A percentile compares a stretch with the other conserved stretches of the same genome.
Conservation (phyloP, 2,797 vertebrate species). For the Myotis planiceps region DNA sequence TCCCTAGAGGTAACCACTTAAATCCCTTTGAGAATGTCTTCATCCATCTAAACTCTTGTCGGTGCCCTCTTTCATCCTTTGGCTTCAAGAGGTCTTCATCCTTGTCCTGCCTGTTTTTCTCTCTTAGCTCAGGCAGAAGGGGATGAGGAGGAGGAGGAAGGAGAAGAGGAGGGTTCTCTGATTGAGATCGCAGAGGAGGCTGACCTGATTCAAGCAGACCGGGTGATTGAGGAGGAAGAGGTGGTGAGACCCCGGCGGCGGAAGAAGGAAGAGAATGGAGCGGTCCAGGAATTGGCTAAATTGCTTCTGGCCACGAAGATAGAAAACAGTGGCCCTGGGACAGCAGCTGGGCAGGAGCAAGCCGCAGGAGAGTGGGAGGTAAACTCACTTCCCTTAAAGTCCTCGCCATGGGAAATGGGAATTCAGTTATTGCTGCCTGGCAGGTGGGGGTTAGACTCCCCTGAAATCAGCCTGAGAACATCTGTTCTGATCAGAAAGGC, state of each 20-base stretch:
- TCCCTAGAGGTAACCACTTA: background rate
- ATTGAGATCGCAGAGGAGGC: conserved; percentile 92
- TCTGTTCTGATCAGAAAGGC: background rate
- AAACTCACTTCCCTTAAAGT: conserved; percentile 42
- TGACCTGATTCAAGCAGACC: conserved; percentile 92
- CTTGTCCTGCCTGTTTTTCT: background rate
- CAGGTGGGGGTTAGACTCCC: background rate
- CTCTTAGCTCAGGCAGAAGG: conserved; percentile 71
- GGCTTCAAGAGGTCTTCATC: background rate
- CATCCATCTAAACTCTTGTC: background rate
- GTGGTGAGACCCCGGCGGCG: conserved; percentile 55
- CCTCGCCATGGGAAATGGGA: background rate
- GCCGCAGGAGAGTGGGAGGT: conserved; percentile 85
- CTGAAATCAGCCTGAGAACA: background rate
- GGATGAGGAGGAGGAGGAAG: conserved; percentile 81
- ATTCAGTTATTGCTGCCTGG: background rate
- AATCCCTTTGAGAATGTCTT: background rate
- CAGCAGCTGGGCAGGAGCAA: conserved; percentile 27
- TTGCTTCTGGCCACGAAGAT: conserved; percentile 90
- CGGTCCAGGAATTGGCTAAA: conserved; percentile 79
- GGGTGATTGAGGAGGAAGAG: conserved; percentile 90
- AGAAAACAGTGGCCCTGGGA: conserved; percentile 76
- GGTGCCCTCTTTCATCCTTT: background rate
- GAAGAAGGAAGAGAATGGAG: conserved; percentile 75
- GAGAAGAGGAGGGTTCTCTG: conserved; percentile 85